phyloP scores from a whole-genome alignment of 2,888 invertebrate species.

The Amphipoea lucens region DNA sequence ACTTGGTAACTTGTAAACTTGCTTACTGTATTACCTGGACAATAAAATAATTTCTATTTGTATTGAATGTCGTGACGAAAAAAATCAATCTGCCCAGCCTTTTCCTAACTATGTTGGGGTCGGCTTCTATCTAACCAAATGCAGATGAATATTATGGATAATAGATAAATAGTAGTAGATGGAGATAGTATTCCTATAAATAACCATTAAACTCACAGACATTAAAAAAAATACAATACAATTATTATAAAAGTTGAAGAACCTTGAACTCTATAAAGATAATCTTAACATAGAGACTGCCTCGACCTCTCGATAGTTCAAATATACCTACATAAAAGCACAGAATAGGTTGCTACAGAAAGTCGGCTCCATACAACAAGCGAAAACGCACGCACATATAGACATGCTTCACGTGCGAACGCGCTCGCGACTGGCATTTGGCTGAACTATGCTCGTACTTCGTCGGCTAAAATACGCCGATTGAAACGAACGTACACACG shows the following conservation, averaged over 20 bases:
- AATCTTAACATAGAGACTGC: slow-evolving; percentile 21
- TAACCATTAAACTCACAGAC: not conserved
- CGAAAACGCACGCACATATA: too few relatives aligned
- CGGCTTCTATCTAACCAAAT: not conserved
- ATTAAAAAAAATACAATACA: not conserved
- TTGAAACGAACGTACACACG: too few relatives aligned
- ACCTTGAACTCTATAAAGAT: not conserved
- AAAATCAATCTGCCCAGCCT: not conserved
- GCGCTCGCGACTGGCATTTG: not conserved
- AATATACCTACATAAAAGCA: not conserved
- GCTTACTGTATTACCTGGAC: too few relatives aligned
- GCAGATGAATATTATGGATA: not conserved
- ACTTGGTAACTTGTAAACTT: too few relatives aligned
- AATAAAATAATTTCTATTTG: not conserved
- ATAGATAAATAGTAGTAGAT: too few relatives aligned
- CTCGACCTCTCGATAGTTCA: slow-evolving; percentile 11
- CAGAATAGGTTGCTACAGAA: not conserved
- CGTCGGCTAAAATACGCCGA: not conserved
- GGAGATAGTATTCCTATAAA: not conserved
- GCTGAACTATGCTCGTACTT: too few relatives aligned
- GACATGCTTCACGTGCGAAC: not conserved
- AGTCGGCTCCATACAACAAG: accelerated
- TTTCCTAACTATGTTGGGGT: not conserved
- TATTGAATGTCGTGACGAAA: not conserved
- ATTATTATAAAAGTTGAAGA: not conserved